These are phyloP conservation scores for Antrozous pallidus DNA, from an alignment of 2,797 vertebrate species.

Conservation along the genomic window DNA sequence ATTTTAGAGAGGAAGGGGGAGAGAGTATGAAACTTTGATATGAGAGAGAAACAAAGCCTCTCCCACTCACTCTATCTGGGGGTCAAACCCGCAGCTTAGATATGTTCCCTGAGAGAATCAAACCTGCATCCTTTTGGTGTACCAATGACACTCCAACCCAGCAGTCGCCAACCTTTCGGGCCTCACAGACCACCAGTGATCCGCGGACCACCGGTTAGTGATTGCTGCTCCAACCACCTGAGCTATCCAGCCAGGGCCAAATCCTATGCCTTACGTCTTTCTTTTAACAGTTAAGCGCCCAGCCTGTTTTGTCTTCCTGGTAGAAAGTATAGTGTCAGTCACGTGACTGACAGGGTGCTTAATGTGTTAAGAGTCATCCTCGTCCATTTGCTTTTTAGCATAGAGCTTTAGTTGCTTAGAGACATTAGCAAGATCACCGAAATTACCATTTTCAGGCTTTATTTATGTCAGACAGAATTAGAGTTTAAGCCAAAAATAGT, in stretches of 20 bases:
- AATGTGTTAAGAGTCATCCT: not conserved
- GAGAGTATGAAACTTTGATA: not conserved
- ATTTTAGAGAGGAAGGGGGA: not conserved
- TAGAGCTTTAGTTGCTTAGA: slow-evolving; percentile 67
- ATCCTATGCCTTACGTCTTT: no score
- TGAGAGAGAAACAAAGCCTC: not conserved
- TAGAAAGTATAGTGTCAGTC: no score
- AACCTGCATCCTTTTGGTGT: not conserved
- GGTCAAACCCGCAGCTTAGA: not conserved
- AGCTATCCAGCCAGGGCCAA: no score
- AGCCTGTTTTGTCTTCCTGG: no score
- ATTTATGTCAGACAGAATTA: not conserved
- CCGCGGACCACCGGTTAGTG: no score
- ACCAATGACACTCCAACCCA: not conserved
- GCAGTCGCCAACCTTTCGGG: no score
- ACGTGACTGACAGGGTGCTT: no score
- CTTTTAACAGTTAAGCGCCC: no score
- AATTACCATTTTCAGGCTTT: slow-evolving; percentile 42
- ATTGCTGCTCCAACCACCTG: no score
- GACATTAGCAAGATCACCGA: slow-evolving; percentile 57
- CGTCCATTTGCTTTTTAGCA: slow-evolving; percentile 31
- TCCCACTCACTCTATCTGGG: accelerated
- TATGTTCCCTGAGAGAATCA: not conserved
- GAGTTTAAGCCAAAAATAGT: not conserved
- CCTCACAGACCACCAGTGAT: no score